These are phyloP conservation scores for Colostygia pectinataria DNA, from an alignment of 2,888 invertebrate species.

Conservation along the genomic window DNA sequence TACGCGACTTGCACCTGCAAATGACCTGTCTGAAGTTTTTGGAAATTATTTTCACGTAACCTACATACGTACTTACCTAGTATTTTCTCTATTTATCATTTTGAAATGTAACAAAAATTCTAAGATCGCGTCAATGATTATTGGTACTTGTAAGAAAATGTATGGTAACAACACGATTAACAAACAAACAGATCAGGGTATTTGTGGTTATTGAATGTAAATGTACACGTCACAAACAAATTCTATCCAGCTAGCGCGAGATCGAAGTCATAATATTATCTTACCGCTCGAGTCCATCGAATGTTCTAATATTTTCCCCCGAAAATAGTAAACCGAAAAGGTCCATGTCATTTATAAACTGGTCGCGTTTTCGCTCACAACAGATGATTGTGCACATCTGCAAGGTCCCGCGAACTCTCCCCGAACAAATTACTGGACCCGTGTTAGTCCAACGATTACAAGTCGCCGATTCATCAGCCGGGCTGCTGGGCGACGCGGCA, in stretches of 20 bases:
- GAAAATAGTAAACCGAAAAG: slow-evolving; percentile 19
- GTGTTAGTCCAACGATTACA: slow-evolving; percentile 78
- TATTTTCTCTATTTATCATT: no score
- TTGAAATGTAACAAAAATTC: no score
- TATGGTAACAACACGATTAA: background rate
- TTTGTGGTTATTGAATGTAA: slow-evolving; percentile 4
- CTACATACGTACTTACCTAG: no score
- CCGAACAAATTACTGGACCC: slow-evolving; percentile 70
- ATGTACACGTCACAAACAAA: background rate
- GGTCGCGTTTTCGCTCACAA: slow-evolving; percentile 53
- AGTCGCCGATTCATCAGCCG: slow-evolving; percentile 74
- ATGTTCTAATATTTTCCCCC: slow-evolving; percentile 17
- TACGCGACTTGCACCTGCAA: no score
- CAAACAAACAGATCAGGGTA: slow-evolving; percentile 1
- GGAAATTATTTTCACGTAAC: no score
- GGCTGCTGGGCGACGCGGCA: slow-evolving; percentile 62
- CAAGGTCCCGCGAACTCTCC: slow-evolving; percentile 54
- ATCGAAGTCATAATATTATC: slow-evolving; percentile 2
- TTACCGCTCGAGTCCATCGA: background rate
- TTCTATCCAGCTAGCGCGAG: background rate
- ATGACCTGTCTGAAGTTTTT: no score
- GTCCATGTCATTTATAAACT: slow-evolving; percentile 38
- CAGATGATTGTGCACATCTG: slow-evolving; percentile 67
- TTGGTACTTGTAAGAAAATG: background rate
- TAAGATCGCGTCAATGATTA: no score